Percentiles rank a stretch among this genome's conserved stretches.
phyloP scores from a whole-genome alignment of 1,140 invertebrate genomes.

The Saccostrea glomerata region DNA sequence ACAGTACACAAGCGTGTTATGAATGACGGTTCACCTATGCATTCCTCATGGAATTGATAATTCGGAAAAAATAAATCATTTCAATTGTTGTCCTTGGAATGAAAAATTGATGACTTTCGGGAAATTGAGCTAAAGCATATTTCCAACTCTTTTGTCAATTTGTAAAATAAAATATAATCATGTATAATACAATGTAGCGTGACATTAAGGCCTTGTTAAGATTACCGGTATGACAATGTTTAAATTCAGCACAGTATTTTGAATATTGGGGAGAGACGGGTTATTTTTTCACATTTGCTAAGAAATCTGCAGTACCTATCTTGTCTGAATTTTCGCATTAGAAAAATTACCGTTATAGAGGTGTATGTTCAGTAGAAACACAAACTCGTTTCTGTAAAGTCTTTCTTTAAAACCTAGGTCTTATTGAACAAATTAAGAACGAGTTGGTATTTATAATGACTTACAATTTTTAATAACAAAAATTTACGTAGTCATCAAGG shows the following conservation, averaged over 20 bases:
- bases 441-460: too few species aligned
- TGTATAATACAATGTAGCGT: not conserved
- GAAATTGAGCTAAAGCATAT: not conserved
- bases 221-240: constrained; percentile 14
- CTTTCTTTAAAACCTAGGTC: too few species aligned
- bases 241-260: too few species aligned
- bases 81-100: constrained; percentile 1
- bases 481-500: too few species aligned
- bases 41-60: not conserved
- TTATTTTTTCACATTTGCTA: not conserved
- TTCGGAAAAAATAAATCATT: not conserved
- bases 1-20: not conserved
- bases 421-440: too few species aligned
- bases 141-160: not conserved
- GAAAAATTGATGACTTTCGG: not conserved
- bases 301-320: too few species aligned
- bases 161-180: too few species aligned
- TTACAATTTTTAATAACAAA: too few species aligned
- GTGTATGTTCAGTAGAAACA: too few species aligned
- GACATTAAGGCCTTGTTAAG: not conserved
- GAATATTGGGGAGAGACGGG: not conserved
- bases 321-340: too few species aligned
- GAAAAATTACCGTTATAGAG: too few species aligned
- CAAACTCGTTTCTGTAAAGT: too few species aligned
- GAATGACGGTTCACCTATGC: not conserved